Evolutionary conservation across 2,888 invertebrate genomes (phyloP).

Genomic region (Cephus nigrinus): DNA sequence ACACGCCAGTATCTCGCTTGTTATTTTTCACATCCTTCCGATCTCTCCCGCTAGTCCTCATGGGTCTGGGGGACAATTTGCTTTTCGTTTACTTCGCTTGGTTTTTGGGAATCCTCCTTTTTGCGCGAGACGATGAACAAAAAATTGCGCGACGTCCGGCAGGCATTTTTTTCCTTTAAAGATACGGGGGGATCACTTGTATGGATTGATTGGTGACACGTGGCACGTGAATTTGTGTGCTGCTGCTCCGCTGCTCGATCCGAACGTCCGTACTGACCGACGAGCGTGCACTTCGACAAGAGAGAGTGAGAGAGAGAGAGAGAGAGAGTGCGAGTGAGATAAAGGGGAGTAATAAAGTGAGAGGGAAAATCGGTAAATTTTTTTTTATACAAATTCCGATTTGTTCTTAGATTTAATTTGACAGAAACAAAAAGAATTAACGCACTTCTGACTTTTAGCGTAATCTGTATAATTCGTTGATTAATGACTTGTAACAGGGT

Average conservation of each 20-base stretch:
- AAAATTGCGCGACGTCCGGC: neutral
- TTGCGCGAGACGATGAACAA: neutral
- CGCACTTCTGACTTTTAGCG: neutral
- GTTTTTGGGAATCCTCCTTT: neutral
- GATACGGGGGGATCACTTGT: neutral
- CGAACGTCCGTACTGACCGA: constrained; percentile 32
- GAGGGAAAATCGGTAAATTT: neutral
- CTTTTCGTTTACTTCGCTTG: neutral
- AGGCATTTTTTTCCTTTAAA: neutral
- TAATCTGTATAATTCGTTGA: neutral
- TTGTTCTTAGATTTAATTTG: neutral
- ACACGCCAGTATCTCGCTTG: neutral
- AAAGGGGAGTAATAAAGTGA: constrained; percentile 6
- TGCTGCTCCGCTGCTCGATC: constrained; percentile 29
- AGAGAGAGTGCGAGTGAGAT: neutral
- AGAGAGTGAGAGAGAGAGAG: neutral
- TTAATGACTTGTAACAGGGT: no score
- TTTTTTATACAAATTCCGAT: neutral
- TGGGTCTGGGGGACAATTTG: neutral
- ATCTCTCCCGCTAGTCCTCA: neutral
- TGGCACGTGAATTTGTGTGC: neutral
- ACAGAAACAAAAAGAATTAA: neutral
- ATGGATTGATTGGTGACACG: neutral
- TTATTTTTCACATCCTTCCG: neutral
- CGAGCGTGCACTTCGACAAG: constrained; percentile 23